These are phyloP conservation scores for Drosophila meridiana DNA, from an alignment of 2,888 invertebrate genomes.

Conservation along the genomic window DNA sequence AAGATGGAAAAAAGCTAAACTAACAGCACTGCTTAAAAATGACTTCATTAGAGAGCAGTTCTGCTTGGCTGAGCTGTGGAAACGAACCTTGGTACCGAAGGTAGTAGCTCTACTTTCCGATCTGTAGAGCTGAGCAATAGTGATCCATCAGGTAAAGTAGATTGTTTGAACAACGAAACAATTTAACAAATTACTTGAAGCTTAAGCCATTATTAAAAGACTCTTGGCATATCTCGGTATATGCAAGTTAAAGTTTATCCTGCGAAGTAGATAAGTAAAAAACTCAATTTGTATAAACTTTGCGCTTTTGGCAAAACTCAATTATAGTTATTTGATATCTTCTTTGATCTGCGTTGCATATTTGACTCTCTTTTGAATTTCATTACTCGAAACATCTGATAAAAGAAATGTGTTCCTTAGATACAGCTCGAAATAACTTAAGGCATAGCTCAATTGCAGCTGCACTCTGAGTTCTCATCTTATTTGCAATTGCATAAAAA, in stretches of 20 bases:
- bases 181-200: background rate
- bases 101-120: too few species aligned
- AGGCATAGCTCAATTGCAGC: slow-evolving; percentile 5
- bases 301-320: background rate
- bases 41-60: slow-evolving; percentile 6
- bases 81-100: too few species aligned
- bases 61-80: background rate
- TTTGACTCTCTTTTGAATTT: background rate
- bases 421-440: background rate
- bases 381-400: background rate
- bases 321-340: slow-evolving; percentile 1
- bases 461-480: background rate
- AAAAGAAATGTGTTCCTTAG: background rate
- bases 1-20: too few species aligned
- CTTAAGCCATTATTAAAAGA: too few species aligned
- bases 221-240: too few species aligned
- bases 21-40: too few species aligned
- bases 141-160: background rate
- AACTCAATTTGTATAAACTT: background rate
- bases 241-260: too few species aligned
- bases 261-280: background rate
- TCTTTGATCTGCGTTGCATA: background rate
- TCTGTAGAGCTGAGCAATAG: background rate
- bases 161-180: background rate
- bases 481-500: slow-evolving; percentile 12